Base-by-base conservation (phyloP, 2,888 invertebrate genomes). In the Scotopteryx bipunctaria region DNA sequence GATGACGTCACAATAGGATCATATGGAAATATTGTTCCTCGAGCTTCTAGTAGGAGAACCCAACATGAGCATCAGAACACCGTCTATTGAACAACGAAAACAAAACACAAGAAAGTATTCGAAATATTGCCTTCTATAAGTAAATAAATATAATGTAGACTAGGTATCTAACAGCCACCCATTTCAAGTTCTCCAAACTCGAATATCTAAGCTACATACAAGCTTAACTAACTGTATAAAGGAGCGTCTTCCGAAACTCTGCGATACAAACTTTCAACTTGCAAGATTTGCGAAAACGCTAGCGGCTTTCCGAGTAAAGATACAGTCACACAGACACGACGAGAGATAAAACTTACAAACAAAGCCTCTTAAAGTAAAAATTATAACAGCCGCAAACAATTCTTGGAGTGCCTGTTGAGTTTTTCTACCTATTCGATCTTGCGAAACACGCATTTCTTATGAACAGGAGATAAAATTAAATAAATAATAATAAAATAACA, bases 201-300 rank as follows among this genome's bases (percentile, higher is more conserved):
- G 74, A 75, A 70, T 80, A 76, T 78, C 75, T 66, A 67, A 71
- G 67, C 71, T 71, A 76, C 73, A 79, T 73, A 76, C 72, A 72
- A 72, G 74, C 74, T 76, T 80, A 81, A 82, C 83, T 83, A 85
- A 84, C 84, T 81, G 81, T 80, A 81, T 83, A 83, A 83, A 68
- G 77, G 70, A 77, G 70, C 71, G 73, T 70, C 76, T 70, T 72
- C 67, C 73, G 64, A 75, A 81, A 83, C 80, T 82, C 73, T 52
- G 62, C 73, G 80, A 82, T 81, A 82, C 81, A 84, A 86, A 85
- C 78, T 86, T 81, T 74, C 69, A 73, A 78, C 73, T 83, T 73
- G 80, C 78, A 73, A 83, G 82, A 83, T 84, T 86, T 83, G 80
- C 77, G 76, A 82, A 86, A 85, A 80, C 77, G 80, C 81, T 80